A percentile compares a stretch with the other conserved stretches of the same genome.
Conservation (phyloP, 2,888 invertebrate species). For the Trisateles emortualis region DNA sequence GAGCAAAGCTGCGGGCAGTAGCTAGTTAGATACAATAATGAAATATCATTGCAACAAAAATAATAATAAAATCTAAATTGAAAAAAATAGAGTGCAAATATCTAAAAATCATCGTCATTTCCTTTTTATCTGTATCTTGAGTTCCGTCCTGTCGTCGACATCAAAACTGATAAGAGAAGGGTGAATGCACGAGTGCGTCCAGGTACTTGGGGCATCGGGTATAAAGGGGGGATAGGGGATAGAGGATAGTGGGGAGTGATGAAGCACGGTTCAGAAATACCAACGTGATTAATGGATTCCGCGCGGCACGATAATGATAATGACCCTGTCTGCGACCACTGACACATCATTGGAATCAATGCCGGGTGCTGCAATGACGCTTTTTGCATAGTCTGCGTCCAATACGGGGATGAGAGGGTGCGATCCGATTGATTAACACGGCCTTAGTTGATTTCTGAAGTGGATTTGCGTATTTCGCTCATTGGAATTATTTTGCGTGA, state of each 20-base stretch:
- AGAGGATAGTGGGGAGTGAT: slow-evolving; percentile 50
- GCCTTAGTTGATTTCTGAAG: slow-evolving; percentile 40
- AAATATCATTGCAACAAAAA: not conserved
- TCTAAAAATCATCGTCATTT: slow-evolving; percentile 64
- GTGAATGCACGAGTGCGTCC: slow-evolving; percentile 84
- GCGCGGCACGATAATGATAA: slow-evolving; percentile 81
- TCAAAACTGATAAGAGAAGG: slow-evolving; percentile 83
- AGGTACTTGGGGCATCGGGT: slow-evolving; percentile 70
- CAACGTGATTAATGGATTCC: slow-evolving; percentile 85
- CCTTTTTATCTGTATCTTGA: slow-evolving; percentile 50
- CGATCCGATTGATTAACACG: slow-evolving; percentile 36
- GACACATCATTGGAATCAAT: slow-evolving; percentile 80
- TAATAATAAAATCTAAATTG: slow-evolving; percentile 1
- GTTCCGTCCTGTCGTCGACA: slow-evolving; percentile 72
- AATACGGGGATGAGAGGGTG: slow-evolving; percentile 47
- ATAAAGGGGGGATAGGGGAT: slow-evolving; percentile 44
- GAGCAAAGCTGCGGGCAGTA: too few relatives aligned
- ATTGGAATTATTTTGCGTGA: slow-evolving; percentile 29
- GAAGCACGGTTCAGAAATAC: slow-evolving; percentile 73
- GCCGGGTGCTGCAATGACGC: slow-evolving; percentile 57
- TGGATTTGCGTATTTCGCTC: slow-evolving; percentile 29
- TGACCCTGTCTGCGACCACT: slow-evolving; percentile 73
- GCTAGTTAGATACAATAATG: not conserved
- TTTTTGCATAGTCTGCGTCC: slow-evolving; percentile 67
- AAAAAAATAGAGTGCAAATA: slow-evolving; percentile 6